These are phyloP conservation scores for Agrilus biguttatus DNA, from an alignment of 2,888 invertebrate species.

Conservation along the genomic window DNA sequence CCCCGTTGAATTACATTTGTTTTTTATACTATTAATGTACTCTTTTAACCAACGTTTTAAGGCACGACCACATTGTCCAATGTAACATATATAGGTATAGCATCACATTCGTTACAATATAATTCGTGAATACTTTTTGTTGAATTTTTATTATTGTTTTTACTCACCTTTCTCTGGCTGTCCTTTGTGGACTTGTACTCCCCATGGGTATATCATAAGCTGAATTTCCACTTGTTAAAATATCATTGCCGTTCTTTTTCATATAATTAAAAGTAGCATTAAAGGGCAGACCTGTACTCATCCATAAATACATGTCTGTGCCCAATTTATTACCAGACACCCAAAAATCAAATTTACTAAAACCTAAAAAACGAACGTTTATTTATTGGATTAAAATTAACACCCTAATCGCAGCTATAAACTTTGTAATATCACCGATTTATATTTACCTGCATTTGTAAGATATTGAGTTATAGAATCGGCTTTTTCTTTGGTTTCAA, in stretches of 20 bases:
- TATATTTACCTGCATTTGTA: slow-evolving; percentile 53
- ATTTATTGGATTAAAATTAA: too few species aligned
- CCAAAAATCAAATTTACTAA: slow-evolving; percentile 76
- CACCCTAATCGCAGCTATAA: too few species aligned
- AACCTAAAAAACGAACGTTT: slow-evolving; percentile 22
- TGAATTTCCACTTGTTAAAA: slow-evolving; percentile 9
- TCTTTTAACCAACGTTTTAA: too few species aligned
- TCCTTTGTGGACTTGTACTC: slow-evolving; percentile 64
- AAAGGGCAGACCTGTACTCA: slow-evolving; percentile 77
- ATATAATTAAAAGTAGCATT: slow-evolving; percentile 81
- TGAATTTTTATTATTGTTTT: too few species aligned
- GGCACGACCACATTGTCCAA: too few species aligned
- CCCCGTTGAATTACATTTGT: too few species aligned
- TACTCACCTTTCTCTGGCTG: slow-evolving; percentile 55
- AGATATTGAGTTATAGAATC: slow-evolving; percentile 72
- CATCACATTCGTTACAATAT: too few species aligned
- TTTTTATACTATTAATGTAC: too few species aligned
- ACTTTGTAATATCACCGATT: background rate
- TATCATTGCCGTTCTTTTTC: slow-evolving; percentile 32
- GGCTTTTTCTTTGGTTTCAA: slow-evolving; percentile 76
- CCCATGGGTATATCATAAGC: slow-evolving; percentile 45
- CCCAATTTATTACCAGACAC: slow-evolving; percentile 78
- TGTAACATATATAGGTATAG: too few species aligned
- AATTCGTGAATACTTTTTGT: too few species aligned
- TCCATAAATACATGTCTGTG: slow-evolving; percentile 79